Base-by-base conservation (phyloP, 2,797 vertebrate species). In the Antennarius maculatus region DNA sequence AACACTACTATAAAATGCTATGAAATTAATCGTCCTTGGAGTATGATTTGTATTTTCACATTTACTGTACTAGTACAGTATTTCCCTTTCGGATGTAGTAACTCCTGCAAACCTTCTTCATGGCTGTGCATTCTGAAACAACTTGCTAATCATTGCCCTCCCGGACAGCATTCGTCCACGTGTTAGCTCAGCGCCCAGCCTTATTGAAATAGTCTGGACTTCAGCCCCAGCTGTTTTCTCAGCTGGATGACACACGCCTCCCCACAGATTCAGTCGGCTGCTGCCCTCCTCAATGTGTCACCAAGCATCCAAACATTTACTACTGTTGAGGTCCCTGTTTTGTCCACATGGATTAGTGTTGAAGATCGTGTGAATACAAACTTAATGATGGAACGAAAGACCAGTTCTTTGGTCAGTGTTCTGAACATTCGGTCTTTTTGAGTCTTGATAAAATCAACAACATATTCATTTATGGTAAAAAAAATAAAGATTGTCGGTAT, bases 161-260 rank as follows among this genome's bases (percentile, higher is more conserved):
- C 69, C 34, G 31, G 54, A 31, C 29, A 29, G 73, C 68, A 68
- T 79, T 71, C 81, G 56, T 55, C 59, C 46, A 15, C 46, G 52
- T 80, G 78, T 80, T 79, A 71, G 70, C 64, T 74, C 67, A 74
- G 69, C 69, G 67, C 71, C 77, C 65, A 74, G 59, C 42, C 29
- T 79, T 70, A 82, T 76, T 84, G 63, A 74, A 73, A 73, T 65
- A 69, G 75, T 64, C 67, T 75, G 67, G 72, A 29, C 58, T 71
- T 45, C 61, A 47, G 42, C 62, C 39, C 74, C 65, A 48, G 69
- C 53, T 85, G 71, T 88, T 89, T 89, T 76, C 86, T 81, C 85
- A 90, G 88, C 81, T 89, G 88, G 75, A 82, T 79, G 71, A 79
- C 58, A 77, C 69, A 29, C 54, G 39, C 46, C 74, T 78, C 64